phyloP scores from a whole-genome alignment of 2,113 vertebrate species.

The Gymnarchus niloticus region DNA sequence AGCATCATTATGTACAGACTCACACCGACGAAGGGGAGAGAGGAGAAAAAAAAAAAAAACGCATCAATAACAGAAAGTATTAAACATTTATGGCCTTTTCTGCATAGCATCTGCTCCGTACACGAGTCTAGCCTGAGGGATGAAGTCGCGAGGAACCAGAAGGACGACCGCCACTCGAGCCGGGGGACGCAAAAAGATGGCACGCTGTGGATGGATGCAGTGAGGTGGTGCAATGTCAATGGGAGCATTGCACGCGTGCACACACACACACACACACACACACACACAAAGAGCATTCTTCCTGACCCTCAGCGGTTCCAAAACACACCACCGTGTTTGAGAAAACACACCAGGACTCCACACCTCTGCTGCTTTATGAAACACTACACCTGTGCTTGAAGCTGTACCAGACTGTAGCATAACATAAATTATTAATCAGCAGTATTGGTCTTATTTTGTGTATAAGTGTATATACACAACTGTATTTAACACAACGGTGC shows the following conservation, averaged over 20 bases:
- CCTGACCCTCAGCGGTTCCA: neutral
- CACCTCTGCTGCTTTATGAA: neutral
- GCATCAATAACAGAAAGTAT: conserved; percentile 82
- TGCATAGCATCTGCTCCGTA: conserved; percentile 68
- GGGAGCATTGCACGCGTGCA: too few species aligned
- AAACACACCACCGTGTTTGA: neutral
- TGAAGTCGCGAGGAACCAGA: conserved; percentile 59
- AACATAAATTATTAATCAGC: neutral
- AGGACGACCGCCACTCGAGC: conserved; percentile 61
- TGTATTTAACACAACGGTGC: neutral
- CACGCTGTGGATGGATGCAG: neutral
- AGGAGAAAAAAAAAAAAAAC: conserved; percentile 64
- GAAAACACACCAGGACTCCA: conserved; percentile 5
- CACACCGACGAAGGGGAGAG: conserved; percentile 46
- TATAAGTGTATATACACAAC: neutral
- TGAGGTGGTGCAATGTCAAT: conserved; percentile 18
- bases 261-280: too few species aligned
- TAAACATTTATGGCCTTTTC: conserved; percentile 77
- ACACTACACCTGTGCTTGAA: neutral
- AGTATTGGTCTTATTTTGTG: neutral
- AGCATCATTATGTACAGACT: conserved; percentile 14
- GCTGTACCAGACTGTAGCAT: neutral
- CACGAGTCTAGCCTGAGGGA: conserved; percentile 65
- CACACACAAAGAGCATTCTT: conserved; percentile 22
- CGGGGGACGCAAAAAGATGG: conserved; percentile 65